Base-by-base conservation (phyloP, 2,888 invertebrate genomes). In the Oasisia sp. region DNA sequence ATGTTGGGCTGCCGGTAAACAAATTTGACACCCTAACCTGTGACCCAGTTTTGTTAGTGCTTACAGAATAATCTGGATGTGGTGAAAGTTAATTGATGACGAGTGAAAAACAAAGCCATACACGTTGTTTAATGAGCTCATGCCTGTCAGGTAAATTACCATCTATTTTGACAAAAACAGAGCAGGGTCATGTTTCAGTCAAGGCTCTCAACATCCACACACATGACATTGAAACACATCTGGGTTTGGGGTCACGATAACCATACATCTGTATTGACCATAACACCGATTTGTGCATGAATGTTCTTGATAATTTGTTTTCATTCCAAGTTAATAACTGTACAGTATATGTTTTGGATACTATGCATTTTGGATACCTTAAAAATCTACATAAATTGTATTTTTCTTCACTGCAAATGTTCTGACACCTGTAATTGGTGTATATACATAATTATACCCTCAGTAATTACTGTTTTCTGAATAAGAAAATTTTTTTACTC, bases 61-160 rank as follows among this genome's bases (percentile, higher is more conserved):
- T 74, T 74, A 74, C n/a, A 27, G 27, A 27, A 74, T n/a, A 74
- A 74, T 74, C 74, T 27, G 74, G 74, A 74, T 74, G 74, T 74
- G 74, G 74, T n/a, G 74, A 74, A 74, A 74, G 74, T 27, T n/a
- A 74, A 74, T 74, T 74, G 74, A 74, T 74, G 74, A 19, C 5
- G 74, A 74, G 74, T 74, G 74, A 74, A 74, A 74, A 74, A 74
- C 74, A 74, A 74, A 74, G n/a, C 74, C 74, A 74, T 74, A 74
- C 27, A 74, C 74, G 27, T 74, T 74, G 74, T 74, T 74, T 74
- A 74, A 74, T 27, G 74, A 27, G 27, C 74, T 74, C 74, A 74
- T 74, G 74, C 74, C 7, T 74, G 74, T 27, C 74, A 74, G 27
- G 27, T 74, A 19, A 74, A 74, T 74, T 74, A 74, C 74, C 74